These are phyloP conservation scores for Promerops cafer DNA, from an alignment of 2,113 vertebrate genomes.

Conservation along the genomic window DNA sequence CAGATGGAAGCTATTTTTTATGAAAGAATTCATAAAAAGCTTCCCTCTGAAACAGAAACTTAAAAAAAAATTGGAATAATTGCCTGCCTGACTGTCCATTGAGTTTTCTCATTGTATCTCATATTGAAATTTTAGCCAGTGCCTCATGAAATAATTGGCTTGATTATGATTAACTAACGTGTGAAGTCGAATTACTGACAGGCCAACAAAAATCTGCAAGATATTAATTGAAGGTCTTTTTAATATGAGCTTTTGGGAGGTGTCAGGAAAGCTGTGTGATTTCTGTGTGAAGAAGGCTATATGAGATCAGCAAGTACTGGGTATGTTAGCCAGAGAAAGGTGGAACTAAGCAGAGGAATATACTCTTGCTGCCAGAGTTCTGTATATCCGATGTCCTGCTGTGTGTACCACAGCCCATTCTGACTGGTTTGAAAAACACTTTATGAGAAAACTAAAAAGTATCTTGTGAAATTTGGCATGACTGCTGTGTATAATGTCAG, in stretches of 20 bases:
- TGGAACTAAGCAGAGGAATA: background rate
- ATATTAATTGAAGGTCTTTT: background rate
- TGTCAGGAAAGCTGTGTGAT: background rate
- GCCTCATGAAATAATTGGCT: background rate
- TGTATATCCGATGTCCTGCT: background rate
- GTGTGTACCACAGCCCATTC: background rate
- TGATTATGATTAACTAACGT: rapidly evolving
- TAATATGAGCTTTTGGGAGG: background rate
- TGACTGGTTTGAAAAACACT: background rate
- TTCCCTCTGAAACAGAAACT: background rate
- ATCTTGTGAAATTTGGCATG: background rate
- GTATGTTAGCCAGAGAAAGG: background rate
- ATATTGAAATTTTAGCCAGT: background rate
- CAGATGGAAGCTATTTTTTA: background rate
- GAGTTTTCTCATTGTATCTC: background rate
- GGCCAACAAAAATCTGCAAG: background rate
- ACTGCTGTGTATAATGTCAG: background rate
- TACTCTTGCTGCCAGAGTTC: background rate
- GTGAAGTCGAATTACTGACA: background rate
- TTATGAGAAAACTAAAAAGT: background rate
- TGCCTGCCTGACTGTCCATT: background rate
- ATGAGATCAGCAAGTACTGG: background rate
- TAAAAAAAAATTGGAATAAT: background rate
- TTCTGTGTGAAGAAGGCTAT: background rate
- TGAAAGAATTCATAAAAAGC: no score